Conservation (phyloP, 2,888 invertebrate species). For the Tenodera sinensis region DNA sequence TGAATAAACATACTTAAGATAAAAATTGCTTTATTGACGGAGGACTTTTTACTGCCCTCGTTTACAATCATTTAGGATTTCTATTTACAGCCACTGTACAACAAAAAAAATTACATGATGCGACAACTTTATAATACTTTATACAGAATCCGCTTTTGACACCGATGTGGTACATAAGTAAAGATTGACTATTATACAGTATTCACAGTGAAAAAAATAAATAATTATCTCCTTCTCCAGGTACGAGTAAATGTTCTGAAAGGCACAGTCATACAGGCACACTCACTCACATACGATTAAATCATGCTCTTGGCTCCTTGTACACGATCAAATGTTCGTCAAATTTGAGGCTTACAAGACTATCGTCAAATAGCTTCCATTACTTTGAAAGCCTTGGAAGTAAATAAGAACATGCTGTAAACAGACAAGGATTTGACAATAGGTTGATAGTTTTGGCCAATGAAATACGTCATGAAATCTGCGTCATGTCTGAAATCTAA, state of each 20-base stretch:
- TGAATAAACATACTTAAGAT: neutral
- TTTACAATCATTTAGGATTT: neutral
- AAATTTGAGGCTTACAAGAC: no score
- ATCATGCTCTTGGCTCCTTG: no score
- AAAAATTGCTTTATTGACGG: neutral
- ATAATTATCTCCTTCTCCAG: slow-evolving; percentile 44
- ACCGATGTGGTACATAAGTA: neutral
- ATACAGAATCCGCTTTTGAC: neutral
- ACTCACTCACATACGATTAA: neutral
- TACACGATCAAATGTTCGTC: no score
- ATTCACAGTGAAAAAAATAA: slow-evolving; percentile 40
- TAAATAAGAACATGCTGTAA: no score
- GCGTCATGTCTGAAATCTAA: no score
- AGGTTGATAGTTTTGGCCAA: no score
- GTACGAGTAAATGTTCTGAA: slow-evolving; percentile 41
- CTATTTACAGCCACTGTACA: neutral
- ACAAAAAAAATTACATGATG: neutral
- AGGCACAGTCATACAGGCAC: neutral
- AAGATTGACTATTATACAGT: slow-evolving; percentile 38
- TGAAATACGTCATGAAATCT: no score
- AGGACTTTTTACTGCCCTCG: neutral
- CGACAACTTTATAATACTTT: neutral
- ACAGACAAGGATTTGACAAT: no score
- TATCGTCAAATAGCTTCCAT: no score
- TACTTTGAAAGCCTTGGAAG: no score